Evolutionary conservation across 2,797 vertebrate genomes (phyloP), one percentile per base, ranked within the genome.

Genomic region (Hydrolagus colliei): DNA sequence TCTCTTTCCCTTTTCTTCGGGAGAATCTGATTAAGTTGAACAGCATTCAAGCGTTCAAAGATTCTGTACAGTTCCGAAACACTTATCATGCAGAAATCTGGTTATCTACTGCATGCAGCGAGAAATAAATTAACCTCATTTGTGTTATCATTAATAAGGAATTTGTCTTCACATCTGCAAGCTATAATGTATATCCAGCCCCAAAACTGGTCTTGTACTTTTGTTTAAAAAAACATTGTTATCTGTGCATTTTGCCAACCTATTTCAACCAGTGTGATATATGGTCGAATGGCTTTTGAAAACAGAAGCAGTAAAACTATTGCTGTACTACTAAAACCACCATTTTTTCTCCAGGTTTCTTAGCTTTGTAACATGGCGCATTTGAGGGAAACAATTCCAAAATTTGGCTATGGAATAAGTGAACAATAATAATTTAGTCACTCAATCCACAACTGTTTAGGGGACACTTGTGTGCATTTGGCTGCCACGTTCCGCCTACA

Each of bases 11-110:
- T 18, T 35, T 32, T 67, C 7, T 3, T 35, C 13, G 22, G 13
- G 7, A 35, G 13, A 82, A 67, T 32, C 62, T 82, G 62, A 82
- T 68, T 35, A 20, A 62, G 32, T 13, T 61, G 62, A 68, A 82
- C 61, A 63, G 61, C 5, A 27, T 63, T 79, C 52, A 82, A 65
- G 27, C 78, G 32, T 16, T 82, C 13, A 82, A 82, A 82, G 78
- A 20, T 82, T 82, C 32, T 67, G 62, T 63, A 67, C 18, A 35
- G 13, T 65, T 68, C 22, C 13, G 18, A 35, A 35, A 32, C 22
- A 67, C 67, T 67, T 16, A 35, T 82, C 63, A 67, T 82, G 65
- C 22, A 82, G 2, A 67, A 82, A 67, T 27, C 27, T 35, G 14
- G 52, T 77, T 32, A 65, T 82, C 59, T 61, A 61, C 62, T 27